Conservation (phyloP, 2,888 invertebrate species). For the Poecilus cupreus region DNA sequence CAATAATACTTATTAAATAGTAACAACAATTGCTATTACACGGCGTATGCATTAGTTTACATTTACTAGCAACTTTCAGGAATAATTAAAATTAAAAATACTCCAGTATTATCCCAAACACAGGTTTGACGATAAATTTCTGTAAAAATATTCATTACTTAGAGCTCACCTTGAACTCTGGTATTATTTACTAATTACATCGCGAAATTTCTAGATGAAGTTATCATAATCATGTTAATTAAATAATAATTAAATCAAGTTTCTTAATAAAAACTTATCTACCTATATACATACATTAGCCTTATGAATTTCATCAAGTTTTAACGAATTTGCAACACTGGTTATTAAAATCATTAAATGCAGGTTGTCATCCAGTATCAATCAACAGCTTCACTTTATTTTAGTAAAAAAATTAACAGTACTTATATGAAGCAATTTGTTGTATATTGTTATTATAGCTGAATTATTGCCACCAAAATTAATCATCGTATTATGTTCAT, state of each 20-base stretch:
- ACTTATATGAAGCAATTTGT: too few relatives aligned
- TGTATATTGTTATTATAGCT: background rate
- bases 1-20: too few relatives aligned
- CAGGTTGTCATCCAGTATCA: constrained; percentile 21
- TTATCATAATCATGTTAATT: constrained; percentile 21
- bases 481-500: background rate
- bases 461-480: constrained; percentile 1
- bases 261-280: constrained; percentile 13
- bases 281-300: constrained; percentile 33
- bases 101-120: background rate
- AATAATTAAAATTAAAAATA: background rate
- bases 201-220: constrained; percentile 2
- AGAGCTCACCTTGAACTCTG: background rate
- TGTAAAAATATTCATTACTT: background rate
- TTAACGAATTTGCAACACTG: background rate
- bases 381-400: background rate
- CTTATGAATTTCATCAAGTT: constrained; percentile 11
- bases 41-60: too few relatives aligned
- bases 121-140: background rate
- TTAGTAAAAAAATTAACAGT: too few relatives aligned
- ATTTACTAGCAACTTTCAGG: too few relatives aligned
- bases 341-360: background rate
- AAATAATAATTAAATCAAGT: constrained; percentile 23
- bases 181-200: constrained; percentile 7
- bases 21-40: too few relatives aligned